phyloP scores from a whole-genome alignment of 2,113 vertebrate genomes.

The Aegotheles bennettii region DNA sequence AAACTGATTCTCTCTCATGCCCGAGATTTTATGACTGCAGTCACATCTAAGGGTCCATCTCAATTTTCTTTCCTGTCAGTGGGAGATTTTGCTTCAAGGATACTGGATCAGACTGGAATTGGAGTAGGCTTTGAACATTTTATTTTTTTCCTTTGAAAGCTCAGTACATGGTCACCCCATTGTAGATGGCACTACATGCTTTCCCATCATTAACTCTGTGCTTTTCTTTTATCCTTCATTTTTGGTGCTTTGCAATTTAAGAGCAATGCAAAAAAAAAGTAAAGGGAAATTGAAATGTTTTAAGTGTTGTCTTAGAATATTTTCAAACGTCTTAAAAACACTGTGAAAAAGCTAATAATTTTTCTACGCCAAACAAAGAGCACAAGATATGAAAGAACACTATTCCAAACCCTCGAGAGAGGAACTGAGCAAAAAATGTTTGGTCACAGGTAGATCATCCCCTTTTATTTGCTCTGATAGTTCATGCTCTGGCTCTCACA shows the following conservation, averaged over 20 bases:
- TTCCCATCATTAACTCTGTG: not conserved
- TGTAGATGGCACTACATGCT: not conserved
- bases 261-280: not conserved
- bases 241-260: not conserved
- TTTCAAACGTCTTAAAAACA: not conserved
- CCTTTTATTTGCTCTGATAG: not conserved
- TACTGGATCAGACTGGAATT: not conserved
- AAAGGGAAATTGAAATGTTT: not conserved
- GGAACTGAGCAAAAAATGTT: not conserved
- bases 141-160: not conserved
- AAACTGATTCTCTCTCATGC: not conserved
- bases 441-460: not conserved
- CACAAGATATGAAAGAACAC: not conserved
- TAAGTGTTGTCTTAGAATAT: not conserved
- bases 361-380: not conserved
- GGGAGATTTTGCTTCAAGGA: not conserved
- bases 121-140: not conserved
- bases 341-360: not conserved
- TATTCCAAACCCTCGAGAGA: not conserved
- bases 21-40: not conserved
- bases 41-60: not conserved
- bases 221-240: not conserved
- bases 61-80: not conserved
- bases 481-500: not conserved
- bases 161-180: not conserved